Evolutionary conservation across 2,797 vertebrate genomes (phyloP), one percentile per base, ranked within the genome.

Genomic region (Tiaroga cobitis): DNA sequence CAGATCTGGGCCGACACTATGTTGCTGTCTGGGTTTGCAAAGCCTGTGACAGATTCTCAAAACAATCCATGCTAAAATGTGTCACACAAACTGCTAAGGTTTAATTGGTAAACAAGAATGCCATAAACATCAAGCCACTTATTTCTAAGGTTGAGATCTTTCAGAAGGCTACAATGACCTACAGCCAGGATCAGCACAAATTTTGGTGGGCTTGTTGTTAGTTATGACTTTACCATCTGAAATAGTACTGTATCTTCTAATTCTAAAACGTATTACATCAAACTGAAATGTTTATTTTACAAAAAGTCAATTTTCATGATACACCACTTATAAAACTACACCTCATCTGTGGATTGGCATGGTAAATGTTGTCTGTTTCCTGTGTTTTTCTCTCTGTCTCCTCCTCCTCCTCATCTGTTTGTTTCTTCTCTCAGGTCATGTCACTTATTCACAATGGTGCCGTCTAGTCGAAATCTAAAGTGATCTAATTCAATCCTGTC

Each of bases 401-500:
- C 39, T 65, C 56, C 41, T 59, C 56, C 39, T 65, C 56, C 34
- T 59, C 56, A 29, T 46, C 68, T 67, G 29, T 61, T 74, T 65
- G 26, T 61, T 24, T 82, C 85, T 78, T 26, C 59, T 70, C 67
- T 80, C 49, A 39, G 32, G 26, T 3, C 83, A 78, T 89, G 81
- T 77, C 34, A 24, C 19, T 77, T 8, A 80, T 39, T 74, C 65
- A 65, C 24, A 26, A 72, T 51, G 37, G 61, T 88, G 80, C n/a
- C 37, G 24, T 69, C 32, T 72, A 37, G 34, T 51, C 32, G 1
- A 59, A 65, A 67, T 80, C 51, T 43, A 72, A 43, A 70, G 77
- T 80, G 49, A 70, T 86, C 68, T 61, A 68, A 69, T 76, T 81
- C 19, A 70, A 63, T 59, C 49, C 37, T 69, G 26, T 79, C 82